Percentiles rank a stretch among this genome's conserved stretches.
These are phyloP conservation scores for Spinus pinus DNA, from an alignment of 2,797 vertebrate genomes.

Conservation along the genomic window DNA sequence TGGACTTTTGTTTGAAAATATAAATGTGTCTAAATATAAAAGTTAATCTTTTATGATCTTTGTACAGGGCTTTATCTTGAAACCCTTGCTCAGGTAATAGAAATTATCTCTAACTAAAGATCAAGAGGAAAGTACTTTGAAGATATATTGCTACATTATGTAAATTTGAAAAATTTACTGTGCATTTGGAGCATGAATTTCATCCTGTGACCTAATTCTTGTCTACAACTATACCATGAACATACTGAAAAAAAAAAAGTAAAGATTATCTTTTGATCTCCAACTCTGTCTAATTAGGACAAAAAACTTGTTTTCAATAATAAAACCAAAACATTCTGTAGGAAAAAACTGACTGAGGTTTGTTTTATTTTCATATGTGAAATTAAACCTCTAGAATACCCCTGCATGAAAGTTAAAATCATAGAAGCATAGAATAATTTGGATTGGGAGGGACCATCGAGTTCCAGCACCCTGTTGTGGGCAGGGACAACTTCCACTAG, in stretches of 20 bases:
- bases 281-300: neutral
- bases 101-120: neutral
- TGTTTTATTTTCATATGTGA: neutral
- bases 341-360: fast-evolving
- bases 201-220: conserved; percentile 8
- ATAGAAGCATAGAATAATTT: neutral
- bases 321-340: neutral
- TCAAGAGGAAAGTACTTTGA: neutral
- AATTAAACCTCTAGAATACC: neutral
- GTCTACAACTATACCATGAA: neutral
- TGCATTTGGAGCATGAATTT: neutral
- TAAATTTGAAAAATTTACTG: neutral
- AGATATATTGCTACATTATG: neutral
- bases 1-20: neutral
- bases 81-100: neutral
- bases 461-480: neutral
- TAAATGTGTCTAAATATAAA: neutral
- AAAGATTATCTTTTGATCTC: conserved; percentile 22
- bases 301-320: neutral
- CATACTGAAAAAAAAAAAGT: neutral
- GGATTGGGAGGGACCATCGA: neutral
- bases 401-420: neutral
- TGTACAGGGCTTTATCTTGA: neutral
- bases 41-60: neutral
- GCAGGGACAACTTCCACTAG: neutral